Evolutionary conservation across 2,888 invertebrate genomes (phyloP), one percentile per base, ranked within the genome.

Genomic region (Diachrysia chrysitis): DNA sequence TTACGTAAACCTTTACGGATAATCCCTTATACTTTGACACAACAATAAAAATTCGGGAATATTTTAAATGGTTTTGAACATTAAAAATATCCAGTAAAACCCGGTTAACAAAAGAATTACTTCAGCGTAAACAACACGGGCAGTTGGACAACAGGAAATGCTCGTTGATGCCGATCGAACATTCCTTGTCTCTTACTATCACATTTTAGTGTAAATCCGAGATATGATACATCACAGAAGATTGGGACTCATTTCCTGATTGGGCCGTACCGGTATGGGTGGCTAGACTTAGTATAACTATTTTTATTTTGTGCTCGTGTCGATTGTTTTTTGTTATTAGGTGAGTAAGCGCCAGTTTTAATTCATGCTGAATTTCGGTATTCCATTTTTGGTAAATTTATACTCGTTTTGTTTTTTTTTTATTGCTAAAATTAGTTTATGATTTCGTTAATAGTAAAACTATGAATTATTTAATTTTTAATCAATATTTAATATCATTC

Each of bases 141-240:
- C 54, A 35, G 57, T 60, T 64, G 58, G 66, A 72, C 59, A 74
- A 83, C 85, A 84, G 85, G 84, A 85, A 85, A 85, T 78, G 37
- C 69, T n/a, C 70, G 58, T 32, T 76, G 75, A 67, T 64, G 71
- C 69, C 32, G 66, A 64, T 70, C 70, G 62, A 51, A 75, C 80
- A 78, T 82, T 83, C 82, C 65, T 80, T 21, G 53, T 58, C 46
- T 63, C 76, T 62, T 74, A 64, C n/a, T 62, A 58, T 57, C 17
- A 55, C 59, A 37, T 63, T 73, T 64, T 59, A 56, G 63, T 66
- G 64, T 62, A 23, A 60, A 56, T 57, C 16, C 19, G 14, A 37
- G 29, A 16, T 37, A 59, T 75, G 79, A 76, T 62, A 63, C 74
- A 74, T 42, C 19, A 17, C 10, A 19, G 9, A 19, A 12, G 5